phyloP scores from a whole-genome alignment of 2,888 invertebrate genomes.

The Mesodorylaimus sp. region DNA sequence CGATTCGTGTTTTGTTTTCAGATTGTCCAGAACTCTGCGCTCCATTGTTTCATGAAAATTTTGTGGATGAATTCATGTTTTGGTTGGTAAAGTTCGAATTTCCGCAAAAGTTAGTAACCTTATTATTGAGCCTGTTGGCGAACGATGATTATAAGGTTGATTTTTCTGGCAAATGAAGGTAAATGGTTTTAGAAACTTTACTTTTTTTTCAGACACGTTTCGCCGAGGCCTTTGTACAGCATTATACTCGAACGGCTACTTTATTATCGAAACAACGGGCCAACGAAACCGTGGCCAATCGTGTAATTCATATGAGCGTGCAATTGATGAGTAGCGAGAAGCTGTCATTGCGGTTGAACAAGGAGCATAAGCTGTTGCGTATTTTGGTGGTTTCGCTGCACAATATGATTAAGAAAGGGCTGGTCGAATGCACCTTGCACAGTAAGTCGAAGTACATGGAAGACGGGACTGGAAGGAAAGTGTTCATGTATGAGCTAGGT shows the following conservation, averaged over 20 bases:
- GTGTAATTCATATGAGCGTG: slow-evolving; percentile 91
- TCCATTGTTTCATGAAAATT: slow-evolving; percentile 56
- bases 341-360: slow-evolving; percentile 70
- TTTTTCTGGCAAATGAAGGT: slow-evolving; percentile 1
- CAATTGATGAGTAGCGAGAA: slow-evolving; percentile 83
- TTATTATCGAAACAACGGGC: slow-evolving; percentile 51
- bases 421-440: slow-evolving; percentile 38
- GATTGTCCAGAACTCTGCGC: slow-evolving; percentile 46
- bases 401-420: slow-evolving; percentile 77
- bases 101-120: slow-evolving; percentile 84
- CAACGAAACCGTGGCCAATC: slow-evolving; percentile 70
- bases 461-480: too few relatives aligned
- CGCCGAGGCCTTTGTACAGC: slow-evolving; percentile 79
- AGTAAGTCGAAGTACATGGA: neutral
- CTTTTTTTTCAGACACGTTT: slow-evolving; percentile 33
- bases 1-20: slow-evolving; percentile 13
- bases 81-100: slow-evolving; percentile 96
- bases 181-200: slow-evolving; percentile 5
- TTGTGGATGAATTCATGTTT: slow-evolving; percentile 84
- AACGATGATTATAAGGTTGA: slow-evolving; percentile 75
- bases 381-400: slow-evolving; percentile 76
- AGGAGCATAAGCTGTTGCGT: slow-evolving; percentile 67
- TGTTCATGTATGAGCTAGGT: too few relatives aligned
- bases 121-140: slow-evolving; percentile 79
- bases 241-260: slow-evolving; percentile 80